Base-by-base conservation (phyloP, 2,113 vertebrate genomes). In the Sterrhoptilus dennistouni region DNA sequence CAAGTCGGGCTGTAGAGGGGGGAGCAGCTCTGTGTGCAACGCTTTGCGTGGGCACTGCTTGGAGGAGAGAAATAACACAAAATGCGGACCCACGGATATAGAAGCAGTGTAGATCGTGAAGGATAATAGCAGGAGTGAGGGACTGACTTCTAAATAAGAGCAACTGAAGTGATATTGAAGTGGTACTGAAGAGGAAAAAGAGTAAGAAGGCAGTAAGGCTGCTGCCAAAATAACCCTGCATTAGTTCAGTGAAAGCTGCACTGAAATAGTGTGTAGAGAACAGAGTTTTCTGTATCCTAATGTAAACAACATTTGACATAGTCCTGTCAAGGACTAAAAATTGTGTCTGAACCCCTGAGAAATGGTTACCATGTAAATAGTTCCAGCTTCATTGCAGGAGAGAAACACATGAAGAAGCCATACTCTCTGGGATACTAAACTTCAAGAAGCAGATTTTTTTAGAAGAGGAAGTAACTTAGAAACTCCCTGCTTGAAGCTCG, bases 401-500 rank as follows among this genome's bases (percentile, higher is more conserved):
- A 91, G 82, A 57, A 94, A 65, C 63, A 83, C 22, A 83, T 83
- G 87, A 90, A 95, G 95, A 95, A 96, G 81, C 52, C 59, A 61
- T 49, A 66, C 92, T 78, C 89, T 93, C 91, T 92, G 49, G 96
- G 89, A 96, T 86, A 96, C 85, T 94, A 19, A 83, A 94, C 94
- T 93, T 93, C 79, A 96, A 97, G 94, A 88, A 95, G 50, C 7
- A 2, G 10, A 59, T 57, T 83, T 97, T 95, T 97, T 90, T 47
- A 2, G 53, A 93, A 96, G 83, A 96, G 96, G 95, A 97, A 97
- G 91, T 94, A 94, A 91, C 82, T 95, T 83, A 96, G 96, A 95
- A 97, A 96, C 80, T 97, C 95, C 86, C 95, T 96, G 96, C 95
- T 89, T 97, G 96, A 96, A 96, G 94, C 80, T 96, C 89, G 93